These are phyloP conservation scores for Diogma glabrata DNA, from an alignment of 2,888 invertebrate species.

Conservation along the genomic window DNA sequence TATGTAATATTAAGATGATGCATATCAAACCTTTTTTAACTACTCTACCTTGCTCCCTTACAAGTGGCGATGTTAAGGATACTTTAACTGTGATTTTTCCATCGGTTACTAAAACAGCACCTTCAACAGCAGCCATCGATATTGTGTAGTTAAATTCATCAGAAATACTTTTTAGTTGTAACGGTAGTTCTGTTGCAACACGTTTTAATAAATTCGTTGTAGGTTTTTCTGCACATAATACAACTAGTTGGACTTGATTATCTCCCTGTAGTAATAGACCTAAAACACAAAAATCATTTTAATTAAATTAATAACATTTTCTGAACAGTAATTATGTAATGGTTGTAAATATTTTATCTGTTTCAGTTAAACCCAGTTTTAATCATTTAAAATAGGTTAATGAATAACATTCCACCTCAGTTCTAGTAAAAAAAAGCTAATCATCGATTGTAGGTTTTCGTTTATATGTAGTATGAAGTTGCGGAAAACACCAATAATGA, in stretches of 20 bases:
- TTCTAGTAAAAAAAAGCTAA: too few relatives aligned
- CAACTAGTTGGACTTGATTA: constrained; percentile 80
- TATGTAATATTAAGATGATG: too few relatives aligned
- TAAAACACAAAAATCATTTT: constrained; percentile 28
- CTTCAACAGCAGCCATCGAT: constrained; percentile 71
- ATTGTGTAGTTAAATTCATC: constrained; percentile 72
- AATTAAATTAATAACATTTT: neutral
- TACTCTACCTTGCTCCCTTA: constrained; percentile 64
- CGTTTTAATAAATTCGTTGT: constrained; percentile 76
- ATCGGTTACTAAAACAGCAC: constrained; percentile 73
- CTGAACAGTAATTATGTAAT: too few relatives aligned
- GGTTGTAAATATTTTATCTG: too few relatives aligned
- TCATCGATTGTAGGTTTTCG: too few relatives aligned
- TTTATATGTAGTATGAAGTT: too few relatives aligned
- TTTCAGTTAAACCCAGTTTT: too few relatives aligned
- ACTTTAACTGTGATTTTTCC: constrained; percentile 71
- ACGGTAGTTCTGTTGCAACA: constrained; percentile 73
- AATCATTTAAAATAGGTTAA: too few relatives aligned
- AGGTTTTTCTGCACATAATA: constrained; percentile 90
- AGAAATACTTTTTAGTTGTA: constrained; percentile 60
- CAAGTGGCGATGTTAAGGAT: constrained; percentile 83
- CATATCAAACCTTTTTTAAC: neutral
- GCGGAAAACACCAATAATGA: too few relatives aligned
- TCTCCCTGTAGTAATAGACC: constrained; percentile 85
- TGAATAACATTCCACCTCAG: too few relatives aligned